Base-by-base conservation (phyloP, 2,888 invertebrate species). In the Orthosia gracilis region DNA sequence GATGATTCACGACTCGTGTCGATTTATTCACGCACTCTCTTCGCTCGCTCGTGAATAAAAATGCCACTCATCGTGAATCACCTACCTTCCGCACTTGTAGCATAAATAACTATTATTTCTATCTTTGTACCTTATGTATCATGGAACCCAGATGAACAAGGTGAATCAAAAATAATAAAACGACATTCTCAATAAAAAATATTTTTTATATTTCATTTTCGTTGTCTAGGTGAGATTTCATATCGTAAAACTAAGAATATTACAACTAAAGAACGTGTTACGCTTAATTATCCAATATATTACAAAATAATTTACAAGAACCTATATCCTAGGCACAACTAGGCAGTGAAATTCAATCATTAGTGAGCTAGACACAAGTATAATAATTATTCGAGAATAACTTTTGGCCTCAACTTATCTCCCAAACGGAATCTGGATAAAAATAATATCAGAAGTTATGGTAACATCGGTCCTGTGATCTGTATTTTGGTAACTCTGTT, bases 301-400 rank as follows among this genome's bases (percentile, higher is more conserved):
- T 94, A 94, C 93, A 94, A 89, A 94, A 93, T 94, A 94, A 94
- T 94, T 94, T 95, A 94, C 92, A 94, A 88, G 89, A 89, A 86
- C 78, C 75, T 78, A 83, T 87, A 90, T 79, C 71, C 83, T 86
- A 85, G 82, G 89, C 84, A 86, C 78, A 90, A 88, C 89, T 90
- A 93, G 95, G 94, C 95, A 95, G 94, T 94, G 94, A 91, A 72
- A 88, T 83, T 84, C 84, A 73, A 86, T 83, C 84, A 78, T 80
- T 78, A 85, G 63, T 85, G 82, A 83, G 75, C 73, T 86, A 80
- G 73, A 86, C 71, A 85, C 75, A 84, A 79, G 50, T 80, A 73
- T 71, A 73, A 76, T 66, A 65, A 79, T 58, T 66, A 82, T 70
- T 69, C 26, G 71, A 84, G 73, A 77, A 72, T 80, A 73, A 69